phyloP scores from a whole-genome alignment of 2,888 invertebrate genomes.

The Cheilosia pagana region DNA sequence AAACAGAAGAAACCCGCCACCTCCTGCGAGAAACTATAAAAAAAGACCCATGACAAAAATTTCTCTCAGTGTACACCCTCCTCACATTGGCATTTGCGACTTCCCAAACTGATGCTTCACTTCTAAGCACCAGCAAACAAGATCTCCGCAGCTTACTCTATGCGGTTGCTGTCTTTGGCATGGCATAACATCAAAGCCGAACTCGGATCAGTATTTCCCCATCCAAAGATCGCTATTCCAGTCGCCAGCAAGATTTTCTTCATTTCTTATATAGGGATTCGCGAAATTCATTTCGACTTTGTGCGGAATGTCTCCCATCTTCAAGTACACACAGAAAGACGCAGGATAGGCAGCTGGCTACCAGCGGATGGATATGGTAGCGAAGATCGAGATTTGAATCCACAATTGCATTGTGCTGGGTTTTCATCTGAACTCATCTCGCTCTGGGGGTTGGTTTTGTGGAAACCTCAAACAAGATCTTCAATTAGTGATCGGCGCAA shows the following conservation, averaged over 20 bases:
- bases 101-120: slow-evolving; percentile 26
- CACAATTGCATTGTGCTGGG: slow-evolving; percentile 20
- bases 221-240: slow-evolving; percentile 7
- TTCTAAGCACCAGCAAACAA: slow-evolving; percentile 18
- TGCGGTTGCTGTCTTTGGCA: background rate
- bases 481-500: slow-evolving; percentile 62
- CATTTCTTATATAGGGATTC: slow-evolving; percentile 18
- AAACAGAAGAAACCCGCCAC: too few relatives aligned
- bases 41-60: too few relatives aligned
- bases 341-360: slow-evolving; percentile 17
- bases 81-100: background rate
- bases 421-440: slow-evolving; percentile 2
- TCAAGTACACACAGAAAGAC: slow-evolving; percentile 18
- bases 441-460: slow-evolving; percentile 7
- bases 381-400: slow-evolving; percentile 64
- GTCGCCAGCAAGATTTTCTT: slow-evolving; percentile 18
- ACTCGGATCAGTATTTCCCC: background rate
- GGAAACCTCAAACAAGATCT: slow-evolving; percentile 26
- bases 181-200: slow-evolving; percentile 22
- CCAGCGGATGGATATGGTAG: slow-evolving; percentile 25
- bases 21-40: too few relatives aligned
- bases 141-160: background rate
- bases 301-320: slow-evolving; percentile 15
- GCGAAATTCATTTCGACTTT: slow-evolving; percentile 36
- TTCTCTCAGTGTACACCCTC: slow-evolving; percentile 28